Evolutionary conservation across 2,888 invertebrate genomes (phyloP), one percentile per base, ranked within the genome.

Genomic region (Muscina levida): DNA sequence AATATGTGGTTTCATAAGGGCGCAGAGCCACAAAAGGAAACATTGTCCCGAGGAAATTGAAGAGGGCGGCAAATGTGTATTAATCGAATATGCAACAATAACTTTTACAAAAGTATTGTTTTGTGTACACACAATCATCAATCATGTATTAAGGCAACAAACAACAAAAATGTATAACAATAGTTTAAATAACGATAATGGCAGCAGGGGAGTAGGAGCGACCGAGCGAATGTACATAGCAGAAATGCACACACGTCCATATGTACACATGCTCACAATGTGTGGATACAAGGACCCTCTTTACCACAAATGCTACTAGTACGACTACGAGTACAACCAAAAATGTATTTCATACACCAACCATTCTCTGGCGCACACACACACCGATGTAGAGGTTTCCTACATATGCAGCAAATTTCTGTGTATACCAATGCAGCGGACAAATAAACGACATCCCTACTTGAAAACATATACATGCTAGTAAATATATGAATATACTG

Each of bases 101-200:
- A 81, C 74, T 67, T 68, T 44, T 31, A 26, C 57, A 73, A 72
- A 72, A 76, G 51, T 59, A 77, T 81, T 74, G 77, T 81, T 74
- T 59, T 81, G 17, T 51, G 26, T 56, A 62, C 70, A 74, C 17
- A 46, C 73, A 79, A 77, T 65, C 70, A 83, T 75, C 79, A 79
- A 79, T 77, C 66, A 82, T 73, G 24, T 57, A 68, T 31, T 65
- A 42, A 71, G 72, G 62, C 82, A 79, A 79, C 74, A 42, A 68
- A 53, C 70, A 71, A 73, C 39, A 53, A 62, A 56, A 68, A 42
- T 68, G 51, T 51, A 68, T 71, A 77, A 72, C 75, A 83, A 77
- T 79, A 83, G 77, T 66, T 56, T 71, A 73, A 73, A 73, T 51
- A 62, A 72, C 39, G 42, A 68, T 75, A 68, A 68, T 67, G 67